Evolutionary conservation across 2,797 vertebrate species (phyloP), one percentile per base, ranked within the genome.

Genomic region (Philypnodon macrostomus): DNA sequence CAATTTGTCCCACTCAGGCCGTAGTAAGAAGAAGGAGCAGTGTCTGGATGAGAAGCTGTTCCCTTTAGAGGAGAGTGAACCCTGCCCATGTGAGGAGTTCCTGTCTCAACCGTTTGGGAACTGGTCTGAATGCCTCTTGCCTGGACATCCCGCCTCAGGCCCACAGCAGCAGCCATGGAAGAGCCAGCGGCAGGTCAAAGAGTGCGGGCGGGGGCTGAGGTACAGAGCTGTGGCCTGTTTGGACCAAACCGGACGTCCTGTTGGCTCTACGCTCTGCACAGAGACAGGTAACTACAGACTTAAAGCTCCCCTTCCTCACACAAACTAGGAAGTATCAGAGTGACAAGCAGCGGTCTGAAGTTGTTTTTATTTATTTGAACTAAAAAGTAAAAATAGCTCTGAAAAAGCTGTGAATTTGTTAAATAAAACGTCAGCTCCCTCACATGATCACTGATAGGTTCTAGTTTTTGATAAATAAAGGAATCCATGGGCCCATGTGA

Each of bases 111-210:
- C 93, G 2, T 86, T 85, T 0, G 96, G 96, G 26, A 95, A 96
- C 47, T 98, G 95, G 97, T 98, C 96, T 0, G 87, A 91, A 27
- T 99, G 96, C 80, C 83, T 97, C 52, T 81, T 97, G 1, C 61
- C 81, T 1, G 84, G 84, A 51, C 71, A 31, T 5, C 70, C 71
- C 2, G 32, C 56, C 11, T 46, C 60, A 0, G 74, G 88, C 15
- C 57, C 51, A 0, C 77, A 74, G 37, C 77, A 74, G 38, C 74
- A 67, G 47, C 84, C 87, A 62, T 64, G 69, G 68, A 77, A 46
- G 19, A 56, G 74, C 19, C 88, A 47, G 0, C 63, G 76, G 54
- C 90, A 55, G 1, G 12, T 56, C 16, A 88, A 78, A 63, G 91
- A 93, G 51, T 98, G 95, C 5, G 95, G 95, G 10, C 70, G 83